Conservation (phyloP, 1,140 invertebrate genomes). For the Scaptodrosophila lebanonensis region DNA sequence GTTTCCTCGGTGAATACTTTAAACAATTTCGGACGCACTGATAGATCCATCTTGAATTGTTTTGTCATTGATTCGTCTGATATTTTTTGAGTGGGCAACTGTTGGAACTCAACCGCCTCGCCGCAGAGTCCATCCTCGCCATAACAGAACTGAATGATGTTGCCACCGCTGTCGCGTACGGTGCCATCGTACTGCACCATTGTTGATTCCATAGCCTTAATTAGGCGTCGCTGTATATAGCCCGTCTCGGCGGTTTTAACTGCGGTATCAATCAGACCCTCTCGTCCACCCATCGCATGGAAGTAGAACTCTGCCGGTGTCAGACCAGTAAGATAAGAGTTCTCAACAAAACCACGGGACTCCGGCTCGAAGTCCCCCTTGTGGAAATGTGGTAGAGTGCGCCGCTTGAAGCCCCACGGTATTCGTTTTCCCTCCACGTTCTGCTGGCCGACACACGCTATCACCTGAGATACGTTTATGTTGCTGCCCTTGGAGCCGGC, state of each 20-base stretch:
- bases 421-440: conserved; percentile 99
- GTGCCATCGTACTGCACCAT: neutral
- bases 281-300: neutral
- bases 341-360: conserved; percentile 99
- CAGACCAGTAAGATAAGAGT: conserved; percentile 95
- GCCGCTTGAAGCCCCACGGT: conserved; percentile 98
- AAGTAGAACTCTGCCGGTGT: neutral
- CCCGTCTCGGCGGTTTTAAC: neutral
- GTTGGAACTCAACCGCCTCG: conserved; percentile 97
- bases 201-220: neutral
- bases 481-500: conserved; percentile 99
- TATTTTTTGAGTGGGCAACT: conserved; percentile 95
- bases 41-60: conserved; percentile 96
- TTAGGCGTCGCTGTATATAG: neutral
- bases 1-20: conserved; percentile 96
- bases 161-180: conserved; percentile 95
- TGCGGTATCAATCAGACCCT: conserved; percentile 2
- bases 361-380: conserved; percentile 99
- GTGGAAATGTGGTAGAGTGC: conserved; percentile 99
- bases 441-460: conserved; percentile 99
- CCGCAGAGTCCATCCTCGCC: conserved; percentile 98
- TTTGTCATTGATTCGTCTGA: conserved; percentile 97
- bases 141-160: conserved; percentile 98
- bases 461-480: conserved; percentile 99
- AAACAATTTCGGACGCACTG: conserved; percentile 94